A percentile compares a stretch with the other conserved stretches of the same genome.
These are phyloP conservation scores for Ranitomeya imitator DNA, from an alignment of 2,113 vertebrate genomes.

Conservation along the genomic window DNA sequence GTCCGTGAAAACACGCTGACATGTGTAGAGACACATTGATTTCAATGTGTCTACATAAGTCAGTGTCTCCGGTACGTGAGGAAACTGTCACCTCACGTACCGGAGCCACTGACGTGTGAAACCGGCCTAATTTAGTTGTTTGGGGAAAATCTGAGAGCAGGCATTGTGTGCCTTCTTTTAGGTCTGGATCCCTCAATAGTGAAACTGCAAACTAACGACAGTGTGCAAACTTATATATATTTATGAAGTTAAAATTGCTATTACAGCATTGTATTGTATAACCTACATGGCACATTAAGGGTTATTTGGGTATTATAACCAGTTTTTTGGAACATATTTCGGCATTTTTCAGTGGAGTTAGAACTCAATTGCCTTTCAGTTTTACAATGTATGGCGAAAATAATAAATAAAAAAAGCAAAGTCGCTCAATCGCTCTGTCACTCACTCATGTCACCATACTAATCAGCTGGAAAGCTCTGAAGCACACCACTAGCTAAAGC, in stretches of 20 bases:
- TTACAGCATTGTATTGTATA: not conserved
- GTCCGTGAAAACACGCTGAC: no score
- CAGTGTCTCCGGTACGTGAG: no score
- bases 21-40: no score
- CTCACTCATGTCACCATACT: slow-evolving; percentile 1
- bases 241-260: not conserved
- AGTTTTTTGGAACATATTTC: not conserved
- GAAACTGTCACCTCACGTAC: no score
- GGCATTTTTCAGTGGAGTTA: not conserved
- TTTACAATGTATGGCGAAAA: not conserved
- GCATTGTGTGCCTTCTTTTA: not conserved
- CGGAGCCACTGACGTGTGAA: no score
- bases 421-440: not conserved
- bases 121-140: not conserved
- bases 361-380: not conserved
- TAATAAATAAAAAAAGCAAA: not conserved
- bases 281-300: not conserved
- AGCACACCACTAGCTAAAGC: not conserved
- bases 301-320: not conserved
- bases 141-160: not conserved
- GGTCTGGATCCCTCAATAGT: not conserved
- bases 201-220: not conserved
- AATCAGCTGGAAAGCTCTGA: slow-evolving; percentile 7
- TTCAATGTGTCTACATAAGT: no score
- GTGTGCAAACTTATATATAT: not conserved